Percentiles rank a stretch among this genome's conserved stretches.
Evolutionary conservation across 2,888 invertebrate species (phyloP).

Genomic region (Cartodere bifasciata): DNA sequence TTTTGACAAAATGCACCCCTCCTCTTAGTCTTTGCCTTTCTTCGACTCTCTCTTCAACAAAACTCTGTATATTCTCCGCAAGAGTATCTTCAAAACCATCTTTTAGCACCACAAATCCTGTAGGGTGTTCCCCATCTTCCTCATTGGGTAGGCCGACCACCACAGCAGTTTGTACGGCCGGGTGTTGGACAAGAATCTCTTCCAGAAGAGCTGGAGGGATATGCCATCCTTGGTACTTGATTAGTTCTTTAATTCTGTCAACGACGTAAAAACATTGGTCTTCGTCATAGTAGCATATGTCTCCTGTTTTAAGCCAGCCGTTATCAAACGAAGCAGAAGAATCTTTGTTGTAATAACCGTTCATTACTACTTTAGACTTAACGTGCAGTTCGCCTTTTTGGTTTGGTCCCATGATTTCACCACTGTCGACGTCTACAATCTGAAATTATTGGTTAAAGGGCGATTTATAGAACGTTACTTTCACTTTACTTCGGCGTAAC

Average conservation of each 20-base stretch:
- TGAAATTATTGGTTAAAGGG: conserved; percentile 22
- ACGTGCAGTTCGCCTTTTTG: conserved; percentile 40
- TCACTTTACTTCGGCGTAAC: too few species aligned
- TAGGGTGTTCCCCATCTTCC: conserved; percentile 56
- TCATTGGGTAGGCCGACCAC: conserved; percentile 65
- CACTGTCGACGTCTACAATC: conserved; percentile 35
- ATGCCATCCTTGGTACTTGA: conserved; percentile 38
- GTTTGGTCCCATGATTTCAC: conserved; percentile 35
- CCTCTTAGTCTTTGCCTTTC: conserved; percentile 26
- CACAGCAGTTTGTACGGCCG: conserved; percentile 60
- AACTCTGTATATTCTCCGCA: conserved; percentile 17
- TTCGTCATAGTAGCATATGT: conserved; percentile 37
- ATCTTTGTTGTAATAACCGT: conserved; percentile 37
- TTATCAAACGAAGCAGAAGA: conserved; percentile 32
- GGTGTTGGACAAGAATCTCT: conserved; percentile 51
- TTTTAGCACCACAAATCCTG: conserved; percentile 22
- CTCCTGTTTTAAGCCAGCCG: conserved; percentile 39
- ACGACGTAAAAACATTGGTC: conserved; percentile 34
- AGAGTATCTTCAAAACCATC: conserved; percentile 14
- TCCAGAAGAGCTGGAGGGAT: conserved; percentile 72
- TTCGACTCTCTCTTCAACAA: conserved; percentile 22
- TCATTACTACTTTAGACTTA: conserved; percentile 27
- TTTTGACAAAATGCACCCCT: conserved; percentile 24
- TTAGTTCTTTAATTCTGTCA: conserved; percentile 35
- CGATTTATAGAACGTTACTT: too few species aligned